Conservation (phyloP, 2,888 invertebrate species). For the Lepas anatifera region DNA sequence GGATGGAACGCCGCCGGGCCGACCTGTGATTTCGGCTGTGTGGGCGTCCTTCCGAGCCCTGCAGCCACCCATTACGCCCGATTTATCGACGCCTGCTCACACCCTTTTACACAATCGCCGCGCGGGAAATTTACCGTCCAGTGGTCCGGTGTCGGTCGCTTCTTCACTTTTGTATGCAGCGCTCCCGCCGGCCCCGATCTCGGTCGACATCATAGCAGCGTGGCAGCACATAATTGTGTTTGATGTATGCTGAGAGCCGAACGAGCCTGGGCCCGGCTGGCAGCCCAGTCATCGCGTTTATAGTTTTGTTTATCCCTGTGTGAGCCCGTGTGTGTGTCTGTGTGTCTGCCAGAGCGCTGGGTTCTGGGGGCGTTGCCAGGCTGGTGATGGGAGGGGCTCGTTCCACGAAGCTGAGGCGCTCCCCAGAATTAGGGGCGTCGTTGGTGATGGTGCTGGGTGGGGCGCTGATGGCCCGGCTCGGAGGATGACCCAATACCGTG, state of each 20-base stretch:
- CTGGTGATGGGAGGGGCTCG: no score
- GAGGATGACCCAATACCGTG: no score
- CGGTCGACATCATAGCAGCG: not conserved
- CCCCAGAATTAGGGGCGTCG: no score
- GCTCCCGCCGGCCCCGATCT: not conserved
- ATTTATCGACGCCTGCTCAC: not conserved
- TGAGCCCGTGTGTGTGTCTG: no score
- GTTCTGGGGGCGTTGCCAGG: no score
- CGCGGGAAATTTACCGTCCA: not conserved
- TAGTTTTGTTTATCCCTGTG: not conserved
- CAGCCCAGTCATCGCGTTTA: not conserved
- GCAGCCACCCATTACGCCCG: not conserved
- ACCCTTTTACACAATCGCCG: not conserved
- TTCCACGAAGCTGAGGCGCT: no score
- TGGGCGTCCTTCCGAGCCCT: no score
- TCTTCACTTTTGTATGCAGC: not conserved
- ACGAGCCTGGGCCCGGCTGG: not conserved
- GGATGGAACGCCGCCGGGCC: no score
- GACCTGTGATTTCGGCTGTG: no score
- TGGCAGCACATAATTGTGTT: constrained; percentile 1
- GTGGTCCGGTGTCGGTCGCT: not conserved
- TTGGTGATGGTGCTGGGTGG: no score
- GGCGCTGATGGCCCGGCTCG: no score
- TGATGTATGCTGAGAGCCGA: not conserved
- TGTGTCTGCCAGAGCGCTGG: no score